Evolutionary conservation across 1,140 invertebrate species (phyloP), one percentile per base, ranked within the genome.

Genomic region (Drosophila prosaltans): DNA sequence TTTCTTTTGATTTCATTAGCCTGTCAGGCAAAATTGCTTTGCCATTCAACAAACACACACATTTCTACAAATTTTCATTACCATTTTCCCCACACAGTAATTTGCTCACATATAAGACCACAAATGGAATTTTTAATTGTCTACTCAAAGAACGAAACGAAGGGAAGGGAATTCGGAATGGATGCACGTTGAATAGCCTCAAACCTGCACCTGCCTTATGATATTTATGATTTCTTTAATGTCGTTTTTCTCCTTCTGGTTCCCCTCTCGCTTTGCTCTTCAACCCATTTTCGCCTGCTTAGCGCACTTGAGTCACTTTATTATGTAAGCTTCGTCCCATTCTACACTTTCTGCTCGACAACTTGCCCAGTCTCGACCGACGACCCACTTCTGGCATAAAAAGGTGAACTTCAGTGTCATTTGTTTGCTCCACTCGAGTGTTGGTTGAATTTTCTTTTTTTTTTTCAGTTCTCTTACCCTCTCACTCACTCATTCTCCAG

Each of bases 91-190:
- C 6, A 7, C 55, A 36, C 30, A 21, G 30, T 32, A 58, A 32
- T 58, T 58, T 32, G 54, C 28, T 58, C 7, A 7, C 30, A 58
- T 7, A 32, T 58, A 48, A 45, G 7, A 45, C 60, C 26, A 80
- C 70, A 80, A 80, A 80, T 78, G 74, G 74, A 80, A 80, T 80
- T 74, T 80, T 74, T 71, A 78, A 80, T 74, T 80, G 69, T 69
- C 69, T 79, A 62, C 57, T 61, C 57, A 78, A 60, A 58, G 64
- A 78, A 60, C 48, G 64, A 62, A 62, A 24, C 1, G 21, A 0
- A 7, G 21, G 21, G 8, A 11, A 0, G 16, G 21, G 8, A 16
- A 16, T 16, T 16, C 16, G 16, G 45, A 3, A 8, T 7, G 45
- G 21, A 24, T 24, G 21, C 48, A 10, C 21, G 65, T 55, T 41